Evolutionary conservation across 2,888 invertebrate genomes (phyloP), one percentile per base, ranked within the genome.

Genomic region (Spodoptera picta): DNA sequence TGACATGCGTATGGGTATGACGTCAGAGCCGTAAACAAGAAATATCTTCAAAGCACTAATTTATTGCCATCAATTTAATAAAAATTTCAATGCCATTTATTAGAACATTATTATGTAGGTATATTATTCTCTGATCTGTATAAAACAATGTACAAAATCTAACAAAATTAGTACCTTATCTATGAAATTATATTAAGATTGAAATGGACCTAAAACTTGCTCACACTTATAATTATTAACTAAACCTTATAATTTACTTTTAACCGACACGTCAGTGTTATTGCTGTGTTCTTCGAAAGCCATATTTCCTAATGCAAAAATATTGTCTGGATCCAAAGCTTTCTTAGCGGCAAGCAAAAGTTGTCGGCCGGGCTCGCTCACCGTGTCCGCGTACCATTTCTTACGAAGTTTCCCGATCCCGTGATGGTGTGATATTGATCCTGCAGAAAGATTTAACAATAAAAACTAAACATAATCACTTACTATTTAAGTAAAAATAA

Each of bases 381-480:
- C 97, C 0, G 98, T 98, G 59, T 96, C 94, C 5, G 96, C 94
- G 88, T 99, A 97, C 97, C 98, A 99, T 81, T 96, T 96, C 77
- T 97, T 97, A 19, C 99, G 96, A 62, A 98, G 95, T 90, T 99
- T 99, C 0, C 99, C 99, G 12, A 99, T 97, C 0, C 99, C 99
- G 88, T 99, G 99, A 90, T 99, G 99, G 92, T 99, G 99, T 0
- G 99, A 99, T 78, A 99, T 96, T 74, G 98, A 98, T 23, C 96
- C 96, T 95, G 86, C 14, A 74, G 80, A 58, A 49, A 50, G 54
- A 46, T 19, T 4, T 5, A 42, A 65, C 12, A 23, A 45, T 19
- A 23, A 1, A 3, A 36, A 11, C 0, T 42, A 10, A 12, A 2
- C 14, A 59, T 12, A 5, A 44, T 14, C 19, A 23, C 27, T 24